Evolutionary conservation across 37 sponge, comb jelly and placozoan genomes (phyloP).

Genomic region (Eunapius fragilis): DNA sequence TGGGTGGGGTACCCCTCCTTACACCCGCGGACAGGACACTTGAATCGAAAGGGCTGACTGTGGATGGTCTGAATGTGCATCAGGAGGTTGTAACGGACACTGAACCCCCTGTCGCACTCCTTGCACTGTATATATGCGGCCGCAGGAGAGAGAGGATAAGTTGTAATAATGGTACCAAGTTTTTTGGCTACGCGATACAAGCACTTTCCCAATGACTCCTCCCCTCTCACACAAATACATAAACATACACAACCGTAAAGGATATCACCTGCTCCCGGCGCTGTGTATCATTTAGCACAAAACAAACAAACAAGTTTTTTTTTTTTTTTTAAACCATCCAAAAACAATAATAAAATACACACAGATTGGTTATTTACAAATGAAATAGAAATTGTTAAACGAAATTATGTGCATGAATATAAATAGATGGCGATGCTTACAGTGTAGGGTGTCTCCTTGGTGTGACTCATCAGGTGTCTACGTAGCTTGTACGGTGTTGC

Average conservation of each 20-base stretch:
- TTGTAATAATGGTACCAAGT: too few species aligned
- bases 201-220: too few species aligned
- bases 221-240: too few species aligned
- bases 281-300: too few species aligned
- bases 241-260: too few species aligned
- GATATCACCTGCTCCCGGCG: too few species aligned
- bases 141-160: not conserved
- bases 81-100: conserved; percentile 76
- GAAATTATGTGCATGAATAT: too few species aligned
- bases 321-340: too few species aligned
- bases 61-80: conserved; percentile 83
- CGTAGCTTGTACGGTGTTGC: conserved; percentile 73
- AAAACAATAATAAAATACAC: not conserved
- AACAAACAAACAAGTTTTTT: too few species aligned
- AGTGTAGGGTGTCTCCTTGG: conserved; percentile 69
- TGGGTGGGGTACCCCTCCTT: conserved; percentile 75
- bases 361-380: not conserved
- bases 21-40: conserved; percentile 62
- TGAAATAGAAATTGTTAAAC: too few species aligned
- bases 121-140: conserved; percentile 50
- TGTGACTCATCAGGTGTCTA: conserved; percentile 73
- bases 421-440: conserved; percentile 7
- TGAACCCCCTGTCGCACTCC: conserved; percentile 72
- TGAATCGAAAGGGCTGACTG: conserved; percentile 59
- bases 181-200: too few species aligned